phyloP scores from a whole-genome alignment of 2,888 invertebrate genomes.

The Polyploca ridens region DNA sequence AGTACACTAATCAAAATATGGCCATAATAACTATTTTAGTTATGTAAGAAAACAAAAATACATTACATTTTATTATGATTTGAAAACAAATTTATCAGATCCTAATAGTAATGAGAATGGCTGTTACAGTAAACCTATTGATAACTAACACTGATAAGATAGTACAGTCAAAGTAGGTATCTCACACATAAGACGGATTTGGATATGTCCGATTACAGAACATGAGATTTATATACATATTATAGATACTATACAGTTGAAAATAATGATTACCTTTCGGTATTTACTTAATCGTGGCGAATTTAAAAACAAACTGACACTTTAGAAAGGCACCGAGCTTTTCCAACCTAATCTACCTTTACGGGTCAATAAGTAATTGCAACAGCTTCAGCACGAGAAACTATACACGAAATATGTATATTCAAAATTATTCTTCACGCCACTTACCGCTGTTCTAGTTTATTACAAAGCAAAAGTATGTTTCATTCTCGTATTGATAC shows the following conservation, averaged over 20 bases:
- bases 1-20: too few species aligned
- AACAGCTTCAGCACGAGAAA: conserved; percentile 32
- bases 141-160: conserved; percentile 51
- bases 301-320: conserved; percentile 58
- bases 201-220: conserved; percentile 14
- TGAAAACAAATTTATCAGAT: neutral
- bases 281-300: neutral
- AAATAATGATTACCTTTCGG: neutral
- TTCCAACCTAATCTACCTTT: conserved; percentile 43
- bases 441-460: conserved; percentile 74
- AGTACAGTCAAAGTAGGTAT: conserved; percentile 26
- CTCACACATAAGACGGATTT: conserved; percentile 20
- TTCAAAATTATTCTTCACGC: conserved; percentile 43
- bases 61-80: neutral
- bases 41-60: neutral
- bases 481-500: conserved; percentile 77
- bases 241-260: conserved; percentile 9
- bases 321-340: conserved; percentile 69
- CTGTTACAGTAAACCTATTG: conserved; percentile 37
- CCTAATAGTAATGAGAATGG: neutral
- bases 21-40: too few species aligned
- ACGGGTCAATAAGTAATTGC: conserved; percentile 38
- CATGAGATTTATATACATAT: conserved; percentile 13
- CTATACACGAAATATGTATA: conserved; percentile 37
- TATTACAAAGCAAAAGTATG: conserved; percentile 73